Conservation (phyloP, 2,888 invertebrate species). For the Leucania comma region DNA sequence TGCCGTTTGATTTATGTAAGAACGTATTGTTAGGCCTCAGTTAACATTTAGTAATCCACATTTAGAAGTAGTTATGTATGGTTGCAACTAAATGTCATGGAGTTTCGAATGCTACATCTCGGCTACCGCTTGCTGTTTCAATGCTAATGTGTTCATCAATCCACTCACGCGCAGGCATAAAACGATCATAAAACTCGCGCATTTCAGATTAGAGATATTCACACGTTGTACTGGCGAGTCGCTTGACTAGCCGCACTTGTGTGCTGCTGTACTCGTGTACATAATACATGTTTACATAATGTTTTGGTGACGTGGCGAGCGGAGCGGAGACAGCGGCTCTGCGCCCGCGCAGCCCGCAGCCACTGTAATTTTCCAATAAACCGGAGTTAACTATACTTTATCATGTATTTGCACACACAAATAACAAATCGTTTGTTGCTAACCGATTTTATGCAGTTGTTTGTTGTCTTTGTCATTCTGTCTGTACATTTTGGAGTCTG, state of each 20-base stretch:
- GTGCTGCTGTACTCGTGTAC: slow-evolving; percentile 36
- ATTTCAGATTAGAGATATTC: slow-evolving; percentile 64
- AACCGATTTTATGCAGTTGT: slow-evolving; percentile 26
- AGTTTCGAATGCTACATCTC: slow-evolving; percentile 43
- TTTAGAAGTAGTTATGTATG: slow-evolving; percentile 7
- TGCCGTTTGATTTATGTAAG: slow-evolving; percentile 49
- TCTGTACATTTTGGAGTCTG: slow-evolving; percentile 24
- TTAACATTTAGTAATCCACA: slow-evolving; percentile 16
- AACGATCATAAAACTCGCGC: slow-evolving; percentile 59
- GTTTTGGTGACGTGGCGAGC: slow-evolving; percentile 62
- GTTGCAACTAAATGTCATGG: slow-evolving; percentile 24
- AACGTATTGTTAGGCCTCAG: slow-evolving; percentile 5
- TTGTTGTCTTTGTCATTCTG: slow-evolving; percentile 31
- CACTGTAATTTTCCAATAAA: slow-evolving; percentile 75
- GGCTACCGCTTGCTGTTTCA: slow-evolving; percentile 52
- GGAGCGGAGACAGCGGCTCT: slow-evolving; percentile 57
- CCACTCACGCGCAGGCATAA: slow-evolving; percentile 57
- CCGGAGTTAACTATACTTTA: slow-evolving; percentile 55
- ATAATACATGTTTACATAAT: slow-evolving; percentile 64
- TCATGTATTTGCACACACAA: slow-evolving; percentile 53
- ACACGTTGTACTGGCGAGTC: slow-evolving; percentile 52
- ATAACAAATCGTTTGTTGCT: slow-evolving; percentile 61
- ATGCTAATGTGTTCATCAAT: slow-evolving; percentile 61
- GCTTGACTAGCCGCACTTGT: slow-evolving; percentile 50
- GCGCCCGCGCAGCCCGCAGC: slow-evolving; percentile 52